Evolutionary conservation across 1,140 invertebrate genomes (phyloP).

Genomic region (Megathymus violae): DNA sequence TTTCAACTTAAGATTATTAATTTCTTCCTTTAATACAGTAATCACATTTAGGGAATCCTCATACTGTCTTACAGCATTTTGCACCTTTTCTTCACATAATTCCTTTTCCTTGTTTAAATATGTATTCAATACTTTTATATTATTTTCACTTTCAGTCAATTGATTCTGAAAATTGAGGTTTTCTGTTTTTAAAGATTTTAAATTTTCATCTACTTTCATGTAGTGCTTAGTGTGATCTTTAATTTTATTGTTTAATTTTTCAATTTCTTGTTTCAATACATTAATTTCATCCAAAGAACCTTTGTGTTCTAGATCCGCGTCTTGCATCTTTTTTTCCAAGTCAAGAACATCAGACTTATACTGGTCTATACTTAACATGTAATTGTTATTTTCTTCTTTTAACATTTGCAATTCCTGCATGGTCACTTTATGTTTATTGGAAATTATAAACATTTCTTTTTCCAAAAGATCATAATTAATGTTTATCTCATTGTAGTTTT

Average conservation of each 20-base stretch:
- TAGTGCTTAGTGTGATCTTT: constrained; percentile 34
- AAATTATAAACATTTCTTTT: constrained; percentile 42
- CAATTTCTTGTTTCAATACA: constrained; percentile 50
- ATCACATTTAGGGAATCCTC: constrained; percentile 34
- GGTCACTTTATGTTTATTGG: constrained; percentile 40
- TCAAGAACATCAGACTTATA: constrained; percentile 37
- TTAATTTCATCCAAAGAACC: constrained; percentile 42
- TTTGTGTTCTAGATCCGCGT: constrained; percentile 44
- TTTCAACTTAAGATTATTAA: constrained; percentile 34
- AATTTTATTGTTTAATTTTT: constrained; percentile 41
- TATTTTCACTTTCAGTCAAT: constrained; percentile 12
- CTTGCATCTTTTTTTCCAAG: constrained; percentile 42
- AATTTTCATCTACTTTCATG: constrained; percentile 27
- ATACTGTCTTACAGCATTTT: constrained; percentile 30
- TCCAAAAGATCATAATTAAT: constrained; percentile 45
- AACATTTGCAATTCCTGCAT: constrained; percentile 41
- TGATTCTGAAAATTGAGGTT: constrained; percentile 4
- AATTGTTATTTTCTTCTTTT: constrained; percentile 47
- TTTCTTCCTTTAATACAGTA: constrained; percentile 32
- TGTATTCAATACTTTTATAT: constrained; percentile 24
- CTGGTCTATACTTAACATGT: constrained; percentile 40
- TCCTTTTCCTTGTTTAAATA: constrained; percentile 41
- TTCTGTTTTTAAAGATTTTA: constrained; percentile 30
- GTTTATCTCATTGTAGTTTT: constrained; percentile 46
- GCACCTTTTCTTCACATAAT: constrained; percentile 34